Conservation (phyloP, 92 coral and sea anemone species). For the Palythoa caribaeorum region DNA sequence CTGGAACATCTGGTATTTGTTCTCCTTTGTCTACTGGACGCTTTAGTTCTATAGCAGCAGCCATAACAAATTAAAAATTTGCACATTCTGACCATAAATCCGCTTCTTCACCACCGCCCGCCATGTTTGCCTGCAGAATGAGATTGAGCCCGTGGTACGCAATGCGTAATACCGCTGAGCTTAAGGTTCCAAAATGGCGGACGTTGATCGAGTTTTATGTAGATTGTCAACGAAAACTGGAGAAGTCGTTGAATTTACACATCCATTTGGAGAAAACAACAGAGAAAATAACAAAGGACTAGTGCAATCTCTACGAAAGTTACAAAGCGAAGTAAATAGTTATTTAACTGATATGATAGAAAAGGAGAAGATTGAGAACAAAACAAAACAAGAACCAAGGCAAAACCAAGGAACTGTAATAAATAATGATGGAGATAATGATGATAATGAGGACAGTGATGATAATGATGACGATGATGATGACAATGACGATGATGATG, state of each 20-base stretch:
- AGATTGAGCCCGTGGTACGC: constrained; percentile 38
- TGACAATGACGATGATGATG: neutral
- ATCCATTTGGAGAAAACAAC: constrained; percentile 25
- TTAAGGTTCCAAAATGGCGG: constrained; percentile 17
- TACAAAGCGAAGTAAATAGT: constrained; percentile 24
- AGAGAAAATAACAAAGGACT: neutral
- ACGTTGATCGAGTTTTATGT: neutral
- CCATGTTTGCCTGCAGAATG: constrained; percentile 30
- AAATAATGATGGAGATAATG: neutral
- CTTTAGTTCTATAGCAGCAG: constrained; percentile 38
- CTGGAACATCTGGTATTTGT: constrained; percentile 53
- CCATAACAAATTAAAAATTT: constrained; percentile 17
- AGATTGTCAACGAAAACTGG: constrained; percentile 24
- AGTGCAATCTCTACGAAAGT: constrained; percentile 22
- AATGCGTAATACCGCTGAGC: constrained; percentile 14
- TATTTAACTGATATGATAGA: constrained; percentile 25
- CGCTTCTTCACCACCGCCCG: constrained; percentile 31
- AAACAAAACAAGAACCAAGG: neutral
- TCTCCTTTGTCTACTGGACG: constrained; percentile 36
- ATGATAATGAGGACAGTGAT: neutral
- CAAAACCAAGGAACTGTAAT: neutral
- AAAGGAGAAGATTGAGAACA: neutral
- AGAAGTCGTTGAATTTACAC: constrained; percentile 25
- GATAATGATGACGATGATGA: constrained; percentile 17
- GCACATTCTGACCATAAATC: constrained; percentile 18